Evolutionary conservation across 2,113 vertebrate species (phyloP), one percentile per base, ranked within the genome.

Genomic region (Burhinus oedicnemus): DNA sequence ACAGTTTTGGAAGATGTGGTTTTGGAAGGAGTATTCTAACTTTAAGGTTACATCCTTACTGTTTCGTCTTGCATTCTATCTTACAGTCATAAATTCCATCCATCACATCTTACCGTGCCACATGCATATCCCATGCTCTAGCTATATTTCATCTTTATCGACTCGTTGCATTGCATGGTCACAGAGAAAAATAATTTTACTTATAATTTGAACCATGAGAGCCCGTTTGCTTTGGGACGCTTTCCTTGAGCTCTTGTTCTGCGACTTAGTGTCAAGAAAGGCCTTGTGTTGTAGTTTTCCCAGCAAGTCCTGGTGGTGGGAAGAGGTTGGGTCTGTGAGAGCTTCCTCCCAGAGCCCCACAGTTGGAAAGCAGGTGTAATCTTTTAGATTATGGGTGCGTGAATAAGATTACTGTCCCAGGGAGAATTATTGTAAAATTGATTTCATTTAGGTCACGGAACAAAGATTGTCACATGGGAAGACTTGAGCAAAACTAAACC

Each of bases 331-430:
- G n/a, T 38, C 26, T 80, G 60, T 6, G 26, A 57, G 81, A 81
- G 62, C 36, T 72, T 57, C 62, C 11, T 84, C 38, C 40, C n/a
- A 36, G 40, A 89, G 60, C 87, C n/a, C 58, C 34, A 12, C 62
- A 70, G 92, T 66, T 90, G 85, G 51, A 88, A 42, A 86, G 79
- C 52, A 86, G 82, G 71, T 92, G 38, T 81, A 77, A 93, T 90
- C 87, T 91, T 66, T 82, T 18, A 69, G 95, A 83, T 87, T 74
- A 55, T 58, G 83, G 42, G 15, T 52, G 64, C 69, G 42, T 32
- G 83, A 84, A 19, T 62, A 30, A 40, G 76, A 89, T 92, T 83
- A 81, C 15, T 21, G 44, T 83, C 36, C 71, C 8, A 5, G 45
- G 52, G 68, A 95, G 45, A 86, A 87, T 78, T 45, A 70, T 16